These are phyloP conservation scores for Clarias magur DNA, from an alignment of 2,113 vertebrate species.

Conservation along the genomic window DNA sequence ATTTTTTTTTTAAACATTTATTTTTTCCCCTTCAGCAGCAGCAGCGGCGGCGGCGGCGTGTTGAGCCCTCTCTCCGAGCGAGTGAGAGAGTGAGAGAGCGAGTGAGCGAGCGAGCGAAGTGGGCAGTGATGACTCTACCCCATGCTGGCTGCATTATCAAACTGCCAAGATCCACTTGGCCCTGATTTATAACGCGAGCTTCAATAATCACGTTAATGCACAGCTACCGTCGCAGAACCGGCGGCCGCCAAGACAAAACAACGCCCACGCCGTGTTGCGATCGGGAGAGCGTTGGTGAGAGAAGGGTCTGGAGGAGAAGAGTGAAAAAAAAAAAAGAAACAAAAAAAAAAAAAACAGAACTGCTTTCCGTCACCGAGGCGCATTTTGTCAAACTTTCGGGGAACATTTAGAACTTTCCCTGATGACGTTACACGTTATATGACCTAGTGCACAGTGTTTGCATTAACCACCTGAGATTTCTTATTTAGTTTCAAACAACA, in stretches of 20 bases:
- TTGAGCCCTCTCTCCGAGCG: background rate
- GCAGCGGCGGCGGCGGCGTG: too few relatives aligned
- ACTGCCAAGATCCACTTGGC: slow-evolving; percentile 61
- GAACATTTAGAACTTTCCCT: background rate
- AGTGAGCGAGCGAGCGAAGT: slow-evolving; percentile 42
- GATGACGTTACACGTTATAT: background rate
- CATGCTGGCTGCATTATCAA: slow-evolving; percentile 55
- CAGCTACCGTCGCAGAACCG: slow-evolving; percentile 71
- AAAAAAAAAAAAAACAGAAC: background rate
- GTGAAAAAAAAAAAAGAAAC: background rate
- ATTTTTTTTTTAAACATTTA: background rate
- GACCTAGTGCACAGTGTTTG: background rate
- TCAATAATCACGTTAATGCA: slow-evolving; percentile 79
- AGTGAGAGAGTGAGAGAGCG: background rate
- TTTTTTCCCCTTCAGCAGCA: background rate
- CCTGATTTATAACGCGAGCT: slow-evolving; percentile 76
- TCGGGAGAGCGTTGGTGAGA: slow-evolving; percentile 37
- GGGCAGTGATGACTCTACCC: slow-evolving; percentile 60
- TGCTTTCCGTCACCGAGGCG: background rate
- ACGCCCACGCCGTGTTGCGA: slow-evolving; percentile 23
- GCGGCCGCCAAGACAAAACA: slow-evolving; percentile 66
- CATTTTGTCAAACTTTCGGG: slow-evolving; percentile 3
- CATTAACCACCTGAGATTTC: background rate
- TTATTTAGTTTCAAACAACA: background rate
- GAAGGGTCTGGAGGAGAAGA: slow-evolving; percentile 34